Conservation (phyloP, 2,113 vertebrate genomes). For the Vanacampus margaritifer region DNA sequence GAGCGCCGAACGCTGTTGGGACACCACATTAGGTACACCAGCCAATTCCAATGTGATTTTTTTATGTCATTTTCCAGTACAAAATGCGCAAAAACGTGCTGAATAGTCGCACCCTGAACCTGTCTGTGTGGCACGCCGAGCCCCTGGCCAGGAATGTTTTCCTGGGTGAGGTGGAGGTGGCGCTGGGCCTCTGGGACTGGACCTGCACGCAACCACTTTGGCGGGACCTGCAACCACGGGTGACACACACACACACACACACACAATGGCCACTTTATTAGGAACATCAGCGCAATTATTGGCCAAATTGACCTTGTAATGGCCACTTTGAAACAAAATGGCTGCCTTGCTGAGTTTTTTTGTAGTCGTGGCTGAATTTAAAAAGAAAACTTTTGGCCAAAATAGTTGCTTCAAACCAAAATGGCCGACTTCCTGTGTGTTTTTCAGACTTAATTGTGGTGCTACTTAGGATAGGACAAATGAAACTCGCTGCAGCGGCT, state of each 20-base stretch:
- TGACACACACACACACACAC: conserved; percentile 53
- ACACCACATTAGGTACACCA: not conserved
- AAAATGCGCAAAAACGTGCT: conserved; percentile 81
- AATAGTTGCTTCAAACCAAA: too few relatives aligned
- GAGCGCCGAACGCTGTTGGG: conserved; percentile 19
- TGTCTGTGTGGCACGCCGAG: conserved; percentile 93
- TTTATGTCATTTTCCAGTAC: conserved; percentile 70
- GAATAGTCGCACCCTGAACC: conserved; percentile 80
- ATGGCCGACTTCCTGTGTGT: too few relatives aligned
- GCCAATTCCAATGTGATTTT: not conserved
- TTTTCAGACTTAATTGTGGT: too few relatives aligned
- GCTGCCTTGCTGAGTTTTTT: too few relatives aligned
- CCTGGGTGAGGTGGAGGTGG: conserved; percentile 88
- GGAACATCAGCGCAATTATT: not conserved
- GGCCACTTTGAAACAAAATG: too few relatives aligned
- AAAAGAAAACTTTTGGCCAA: too few relatives aligned
- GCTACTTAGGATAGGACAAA: too few relatives aligned
- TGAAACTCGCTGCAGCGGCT: too few relatives aligned
- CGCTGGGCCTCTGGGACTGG: conserved; percentile 87
- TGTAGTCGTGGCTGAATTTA: too few relatives aligned
- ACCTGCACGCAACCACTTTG: conserved; percentile 74
- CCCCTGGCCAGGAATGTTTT: conserved; percentile 87
- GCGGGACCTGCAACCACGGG: conserved; percentile 85
- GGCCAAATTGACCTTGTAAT: too few relatives aligned
- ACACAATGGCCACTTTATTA: not conserved